These are phyloP conservation scores for Lasiurus borealis DNA, from an alignment of 2,113 vertebrate genomes.

Conservation along the genomic window DNA sequence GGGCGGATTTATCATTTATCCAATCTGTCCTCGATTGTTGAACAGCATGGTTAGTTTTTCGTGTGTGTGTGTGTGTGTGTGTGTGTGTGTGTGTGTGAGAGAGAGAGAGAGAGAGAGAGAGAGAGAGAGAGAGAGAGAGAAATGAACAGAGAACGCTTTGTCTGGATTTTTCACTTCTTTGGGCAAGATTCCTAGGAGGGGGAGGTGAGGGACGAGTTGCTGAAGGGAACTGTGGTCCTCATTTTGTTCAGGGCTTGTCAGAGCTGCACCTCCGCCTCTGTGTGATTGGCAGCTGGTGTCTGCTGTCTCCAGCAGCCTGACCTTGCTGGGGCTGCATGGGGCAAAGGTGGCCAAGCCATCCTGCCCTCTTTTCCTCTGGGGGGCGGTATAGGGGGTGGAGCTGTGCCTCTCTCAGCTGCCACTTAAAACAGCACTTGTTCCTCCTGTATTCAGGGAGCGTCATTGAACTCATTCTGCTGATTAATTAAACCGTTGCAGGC, in stretches of 20 bases:
- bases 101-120: too few species aligned
- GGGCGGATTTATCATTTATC: fast-evolving
- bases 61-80: neutral
- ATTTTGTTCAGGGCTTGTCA: fast-evolving
- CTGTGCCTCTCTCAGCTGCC: neutral
- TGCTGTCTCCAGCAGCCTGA: neutral
- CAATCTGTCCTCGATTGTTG: fast-evolving
- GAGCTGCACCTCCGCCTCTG: neutral
- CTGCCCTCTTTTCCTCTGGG: too few species aligned
- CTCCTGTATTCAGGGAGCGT: neutral
- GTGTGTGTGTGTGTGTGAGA: too few species aligned
- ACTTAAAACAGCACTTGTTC: neutral
- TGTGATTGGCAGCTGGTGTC: neutral
- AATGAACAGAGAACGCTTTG: neutral
- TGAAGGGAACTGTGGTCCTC: neutral
- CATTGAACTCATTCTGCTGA: neutral
- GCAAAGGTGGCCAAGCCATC: neutral
- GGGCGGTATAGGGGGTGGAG: neutral
- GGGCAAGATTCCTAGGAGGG: neutral
- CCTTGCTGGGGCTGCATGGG: neutral
- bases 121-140: too few species aligned
- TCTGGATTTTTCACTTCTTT: neutral
- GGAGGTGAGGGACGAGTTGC: neutral
- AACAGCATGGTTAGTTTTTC: neutral
- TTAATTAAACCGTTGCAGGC: neutral